phyloP scores from a whole-genome alignment of 2,888 invertebrate genomes.

The Mechanitis mazaeus region DNA sequence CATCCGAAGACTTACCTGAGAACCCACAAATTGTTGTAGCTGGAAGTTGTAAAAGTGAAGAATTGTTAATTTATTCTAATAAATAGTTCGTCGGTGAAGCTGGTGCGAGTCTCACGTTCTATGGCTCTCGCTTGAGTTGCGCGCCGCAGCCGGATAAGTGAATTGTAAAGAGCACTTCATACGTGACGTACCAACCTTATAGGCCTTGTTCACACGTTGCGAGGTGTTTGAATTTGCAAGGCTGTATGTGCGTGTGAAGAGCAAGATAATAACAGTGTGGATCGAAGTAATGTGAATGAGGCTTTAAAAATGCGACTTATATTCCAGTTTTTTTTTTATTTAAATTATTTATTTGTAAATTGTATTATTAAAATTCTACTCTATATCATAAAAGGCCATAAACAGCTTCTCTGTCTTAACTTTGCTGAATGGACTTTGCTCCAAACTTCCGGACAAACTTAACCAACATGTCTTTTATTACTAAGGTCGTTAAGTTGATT shows the following conservation, averaged over 20 bases:
- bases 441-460: constrained; percentile 44
- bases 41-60: constrained; percentile 14
- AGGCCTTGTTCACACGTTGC: constrained; percentile 16
- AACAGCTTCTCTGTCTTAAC: constrained; percentile 42
- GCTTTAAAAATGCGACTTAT: too few species aligned
- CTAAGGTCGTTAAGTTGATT: constrained; percentile 39
- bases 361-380: too few species aligned
- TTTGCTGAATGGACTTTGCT: constrained; percentile 46
- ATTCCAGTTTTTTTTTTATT: too few species aligned
- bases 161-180: constrained; percentile 51
- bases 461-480: constrained; percentile 49
- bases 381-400: constrained; percentile 5
- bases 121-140: constrained; percentile 41
- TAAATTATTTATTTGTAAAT: too few species aligned
- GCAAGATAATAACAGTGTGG: constrained; percentile 3
- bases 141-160: constrained; percentile 47
- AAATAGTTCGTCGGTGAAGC: constrained; percentile 44
- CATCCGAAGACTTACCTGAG: neutral
- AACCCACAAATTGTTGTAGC: neutral
- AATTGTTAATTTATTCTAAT: constrained; percentile 20
- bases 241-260: neutral
- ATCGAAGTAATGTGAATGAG: too few species aligned
- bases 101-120: constrained; percentile 48
- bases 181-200: constrained; percentile 38
- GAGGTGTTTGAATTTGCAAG: constrained; percentile 15